Evolutionary conservation across 2,888 invertebrate genomes (phyloP).

Genomic region (Cephus rjabovi): DNA sequence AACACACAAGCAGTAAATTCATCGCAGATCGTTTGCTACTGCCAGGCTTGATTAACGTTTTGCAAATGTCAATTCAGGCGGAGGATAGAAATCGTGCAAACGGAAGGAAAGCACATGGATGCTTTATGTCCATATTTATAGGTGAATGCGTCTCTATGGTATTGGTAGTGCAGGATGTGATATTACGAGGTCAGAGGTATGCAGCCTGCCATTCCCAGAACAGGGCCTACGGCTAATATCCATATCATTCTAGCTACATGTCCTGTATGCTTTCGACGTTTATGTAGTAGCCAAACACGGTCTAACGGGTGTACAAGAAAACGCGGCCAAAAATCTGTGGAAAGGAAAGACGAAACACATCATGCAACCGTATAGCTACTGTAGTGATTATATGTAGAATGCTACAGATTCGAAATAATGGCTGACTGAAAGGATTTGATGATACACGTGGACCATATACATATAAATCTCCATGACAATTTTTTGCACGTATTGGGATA

Average conservation of each 20-base stretch:
- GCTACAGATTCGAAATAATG: not conserved
- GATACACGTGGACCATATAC: not conserved
- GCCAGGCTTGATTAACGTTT: not conserved
- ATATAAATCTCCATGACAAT: not conserved
- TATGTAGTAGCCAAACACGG: constrained; percentile 19
- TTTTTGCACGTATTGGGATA: not conserved
- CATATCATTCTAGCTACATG: constrained; percentile 32
- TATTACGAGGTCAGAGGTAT: constrained; percentile 19
- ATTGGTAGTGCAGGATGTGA: not conserved
- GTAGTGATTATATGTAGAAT: not conserved
- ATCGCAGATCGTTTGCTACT: too few species aligned
- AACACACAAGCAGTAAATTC: not conserved
- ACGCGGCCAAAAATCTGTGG: constrained; percentile 6
- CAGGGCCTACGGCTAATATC: constrained; percentile 45
- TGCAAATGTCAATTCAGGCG: not conserved
- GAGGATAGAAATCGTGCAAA: not conserved
- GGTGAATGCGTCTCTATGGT: not conserved
- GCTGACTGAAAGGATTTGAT: not conserved
- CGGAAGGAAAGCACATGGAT: not conserved
- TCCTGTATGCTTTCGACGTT: constrained; percentile 23
- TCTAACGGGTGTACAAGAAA: constrained; percentile 12
- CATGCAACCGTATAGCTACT: constrained; percentile 11
- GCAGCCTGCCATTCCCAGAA: constrained; percentile 39
- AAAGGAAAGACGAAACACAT: constrained; percentile 13
- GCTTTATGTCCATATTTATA: not conserved